These are phyloP conservation scores for Drosophila littoralis DNA, from an alignment of 1,140 invertebrate genomes.

Conservation along the genomic window DNA sequence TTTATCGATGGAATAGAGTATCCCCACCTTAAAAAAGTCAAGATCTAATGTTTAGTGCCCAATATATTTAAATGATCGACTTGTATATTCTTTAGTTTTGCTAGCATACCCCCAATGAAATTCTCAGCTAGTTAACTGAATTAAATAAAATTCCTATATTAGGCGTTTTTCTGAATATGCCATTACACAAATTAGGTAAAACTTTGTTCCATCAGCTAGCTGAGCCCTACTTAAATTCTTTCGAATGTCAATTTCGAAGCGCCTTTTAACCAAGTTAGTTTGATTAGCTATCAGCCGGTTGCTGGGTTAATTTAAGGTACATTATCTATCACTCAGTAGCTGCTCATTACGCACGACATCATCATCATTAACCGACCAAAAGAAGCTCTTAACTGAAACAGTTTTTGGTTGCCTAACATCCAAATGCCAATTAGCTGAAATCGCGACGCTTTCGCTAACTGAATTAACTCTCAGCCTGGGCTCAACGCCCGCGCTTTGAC, in stretches of 20 bases:
- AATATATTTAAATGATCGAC: too few species aligned
- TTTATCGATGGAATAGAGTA: too few species aligned
- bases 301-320: slow-evolving; percentile 33
- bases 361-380: slow-evolving; percentile 41
- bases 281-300: slow-evolving; percentile 26
- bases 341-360: slow-evolving; percentile 40
- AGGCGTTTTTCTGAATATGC: too few species aligned
- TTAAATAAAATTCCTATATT: neutral
- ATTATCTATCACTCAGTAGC: slow-evolving; percentile 41
- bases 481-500: slow-evolving; percentile 40
- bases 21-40: too few species aligned
- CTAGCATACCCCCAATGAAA: neutral
- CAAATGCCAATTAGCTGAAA: slow-evolving; percentile 58
- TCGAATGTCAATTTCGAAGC: neutral
- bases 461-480: slow-evolving; percentile 40
- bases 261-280: slow-evolving; percentile 6
- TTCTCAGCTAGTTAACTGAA: neutral
- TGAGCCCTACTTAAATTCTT: neutral
- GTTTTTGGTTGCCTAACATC: slow-evolving; percentile 33
- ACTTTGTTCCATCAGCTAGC: neutral
- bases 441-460: slow-evolving; percentile 34
- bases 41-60: too few species aligned
- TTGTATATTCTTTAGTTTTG: neutral
- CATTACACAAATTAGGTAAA: neutral
- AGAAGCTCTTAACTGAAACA: slow-evolving; percentile 32